phyloP scores from a whole-genome alignment of 2,888 invertebrate genomes.

The Conops quadrifasciatus region DNA sequence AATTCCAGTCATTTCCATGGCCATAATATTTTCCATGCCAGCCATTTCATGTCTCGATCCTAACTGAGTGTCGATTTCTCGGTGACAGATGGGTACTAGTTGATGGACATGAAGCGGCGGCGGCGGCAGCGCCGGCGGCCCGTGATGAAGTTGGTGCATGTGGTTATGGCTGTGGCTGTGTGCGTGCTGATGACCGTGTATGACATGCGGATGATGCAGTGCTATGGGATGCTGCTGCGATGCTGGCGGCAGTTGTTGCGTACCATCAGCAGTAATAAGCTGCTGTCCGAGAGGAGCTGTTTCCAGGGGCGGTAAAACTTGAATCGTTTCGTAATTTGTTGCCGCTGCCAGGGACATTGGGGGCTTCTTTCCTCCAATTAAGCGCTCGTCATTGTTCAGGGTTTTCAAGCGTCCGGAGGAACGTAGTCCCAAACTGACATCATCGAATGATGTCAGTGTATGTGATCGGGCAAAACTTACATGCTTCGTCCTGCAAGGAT shows the following conservation, averaged over 20 bases:
- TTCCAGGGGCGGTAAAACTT: slow-evolving; percentile 44
- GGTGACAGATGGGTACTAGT: slow-evolving; percentile 41
- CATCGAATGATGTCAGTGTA: slow-evolving; percentile 85
- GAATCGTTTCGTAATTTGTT: slow-evolving; percentile 55
- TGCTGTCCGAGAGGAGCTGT: slow-evolving; percentile 36
- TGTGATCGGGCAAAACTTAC: slow-evolving; percentile 91
- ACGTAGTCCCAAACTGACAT: slow-evolving; percentile 67
- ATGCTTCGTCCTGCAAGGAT: slow-evolving; percentile 77
- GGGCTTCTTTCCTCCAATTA: slow-evolving; percentile 77
- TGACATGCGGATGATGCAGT: slow-evolving; percentile 41
- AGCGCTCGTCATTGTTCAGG: slow-evolving; percentile 73
- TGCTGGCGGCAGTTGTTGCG: slow-evolving; percentile 31
- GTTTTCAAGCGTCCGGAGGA: slow-evolving; percentile 65
- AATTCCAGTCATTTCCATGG: slow-evolving; percentile 25
- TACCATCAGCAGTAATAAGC: neutral
- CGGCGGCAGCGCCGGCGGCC: slow-evolving; percentile 42
- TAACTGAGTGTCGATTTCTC: slow-evolving; percentile 1
- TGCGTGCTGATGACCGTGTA: slow-evolving; percentile 48
- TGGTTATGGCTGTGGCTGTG: slow-evolving; percentile 47
- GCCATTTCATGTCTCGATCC: slow-evolving; percentile 21
- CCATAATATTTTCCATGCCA: slow-evolving; percentile 7
- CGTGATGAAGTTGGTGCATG: slow-evolving; percentile 57
- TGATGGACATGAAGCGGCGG: slow-evolving; percentile 54
- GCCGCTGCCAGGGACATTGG: slow-evolving; percentile 62
- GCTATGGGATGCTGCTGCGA: slow-evolving; percentile 13